Percentiles rank a stretch among this genome's conserved stretches.
Evolutionary conservation across 2,797 vertebrate genomes (phyloP).

Genomic region (Brachymystax lenok): DNA sequence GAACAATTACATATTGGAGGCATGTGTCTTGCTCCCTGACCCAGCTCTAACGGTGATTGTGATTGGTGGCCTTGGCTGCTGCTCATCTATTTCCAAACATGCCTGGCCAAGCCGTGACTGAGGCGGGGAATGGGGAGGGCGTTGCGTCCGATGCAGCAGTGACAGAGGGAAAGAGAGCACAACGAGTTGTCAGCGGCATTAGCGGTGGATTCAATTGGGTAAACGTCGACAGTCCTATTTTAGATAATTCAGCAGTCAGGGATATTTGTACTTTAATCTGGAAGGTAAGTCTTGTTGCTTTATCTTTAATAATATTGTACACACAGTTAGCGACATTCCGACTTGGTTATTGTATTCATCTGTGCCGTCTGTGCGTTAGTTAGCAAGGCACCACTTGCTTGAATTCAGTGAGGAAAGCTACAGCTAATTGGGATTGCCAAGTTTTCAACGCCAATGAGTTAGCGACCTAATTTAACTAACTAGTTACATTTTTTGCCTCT

Average conservation of each 20-base stretch:
- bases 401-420: neutral
- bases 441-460: neutral
- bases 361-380: neutral
- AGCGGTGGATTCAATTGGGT: constrained; percentile 53
- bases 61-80: too few relatives aligned
- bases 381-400: neutral
- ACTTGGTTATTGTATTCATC: neutral
- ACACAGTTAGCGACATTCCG: neutral
- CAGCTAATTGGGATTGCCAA: neutral
- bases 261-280: constrained; percentile 63
- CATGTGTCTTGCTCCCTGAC: too few relatives aligned
- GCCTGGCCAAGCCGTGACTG: neutral
- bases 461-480: neutral
- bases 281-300: constrained; percentile 64
- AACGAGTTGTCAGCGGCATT: constrained; percentile 53
- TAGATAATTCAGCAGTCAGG: constrained; percentile 53
- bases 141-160: constrained; percentile 43
- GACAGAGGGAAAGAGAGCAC: constrained; percentile 46
- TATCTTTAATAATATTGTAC: neutral
- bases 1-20: too few relatives aligned
- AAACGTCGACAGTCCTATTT: constrained; percentile 41
- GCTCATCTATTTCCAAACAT: too few relatives aligned
- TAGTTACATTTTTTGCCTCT: neutral
- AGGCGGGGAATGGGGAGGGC: constrained; percentile 58
- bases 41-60: too few relatives aligned